Conservation (phyloP, 2,888 invertebrate genomes). For the Axea sp. region DNA sequence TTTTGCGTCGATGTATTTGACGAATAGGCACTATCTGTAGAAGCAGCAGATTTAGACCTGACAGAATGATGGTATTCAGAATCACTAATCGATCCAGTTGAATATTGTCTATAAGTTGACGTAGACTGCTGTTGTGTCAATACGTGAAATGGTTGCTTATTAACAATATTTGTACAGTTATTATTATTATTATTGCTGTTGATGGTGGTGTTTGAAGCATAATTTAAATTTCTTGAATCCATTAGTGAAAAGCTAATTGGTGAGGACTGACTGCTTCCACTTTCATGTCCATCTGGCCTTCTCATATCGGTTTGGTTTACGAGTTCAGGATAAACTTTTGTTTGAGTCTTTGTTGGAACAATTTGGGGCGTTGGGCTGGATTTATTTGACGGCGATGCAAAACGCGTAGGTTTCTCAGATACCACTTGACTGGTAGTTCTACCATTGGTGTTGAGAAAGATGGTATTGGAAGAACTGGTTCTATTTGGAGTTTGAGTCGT, state of each 20-base stretch:
- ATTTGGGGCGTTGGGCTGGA: slow-evolving; percentile 63
- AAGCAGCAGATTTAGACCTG: slow-evolving; percentile 83
- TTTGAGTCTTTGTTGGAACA: slow-evolving; percentile 88
- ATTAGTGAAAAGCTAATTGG: slow-evolving; percentile 89
- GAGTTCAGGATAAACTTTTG: slow-evolving; percentile 88
- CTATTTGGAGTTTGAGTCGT: slow-evolving; percentile 82
- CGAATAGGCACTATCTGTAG: slow-evolving; percentile 83
- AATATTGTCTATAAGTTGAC: slow-evolving; percentile 76
- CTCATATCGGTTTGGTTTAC: slow-evolving; percentile 75
- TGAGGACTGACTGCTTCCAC: slow-evolving; percentile 84
- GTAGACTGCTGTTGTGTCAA: slow-evolving; percentile 67
- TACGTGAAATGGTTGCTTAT: slow-evolving; percentile 70
- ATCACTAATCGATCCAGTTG: slow-evolving; percentile 81
- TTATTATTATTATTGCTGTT: slow-evolving; percentile 78
- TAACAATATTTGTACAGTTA: slow-evolving; percentile 71
- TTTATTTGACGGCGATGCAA: slow-evolving; percentile 81
- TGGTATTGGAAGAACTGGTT: slow-evolving; percentile 65
- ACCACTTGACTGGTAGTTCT: slow-evolving; percentile 69
- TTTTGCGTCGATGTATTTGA: slow-evolving; percentile 83
- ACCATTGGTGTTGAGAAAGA: slow-evolving; percentile 72
- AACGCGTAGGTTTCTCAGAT: slow-evolving; percentile 79
- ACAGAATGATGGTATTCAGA: slow-evolving; percentile 82
- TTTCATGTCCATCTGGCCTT: slow-evolving; percentile 80
- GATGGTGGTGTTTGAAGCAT: slow-evolving; percentile 82
- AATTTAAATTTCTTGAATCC: slow-evolving; percentile 85